These are phyloP conservation scores for Vulpes lagopus DNA, from an alignment of 2,113 vertebrate genomes.

Conservation along the genomic window DNA sequence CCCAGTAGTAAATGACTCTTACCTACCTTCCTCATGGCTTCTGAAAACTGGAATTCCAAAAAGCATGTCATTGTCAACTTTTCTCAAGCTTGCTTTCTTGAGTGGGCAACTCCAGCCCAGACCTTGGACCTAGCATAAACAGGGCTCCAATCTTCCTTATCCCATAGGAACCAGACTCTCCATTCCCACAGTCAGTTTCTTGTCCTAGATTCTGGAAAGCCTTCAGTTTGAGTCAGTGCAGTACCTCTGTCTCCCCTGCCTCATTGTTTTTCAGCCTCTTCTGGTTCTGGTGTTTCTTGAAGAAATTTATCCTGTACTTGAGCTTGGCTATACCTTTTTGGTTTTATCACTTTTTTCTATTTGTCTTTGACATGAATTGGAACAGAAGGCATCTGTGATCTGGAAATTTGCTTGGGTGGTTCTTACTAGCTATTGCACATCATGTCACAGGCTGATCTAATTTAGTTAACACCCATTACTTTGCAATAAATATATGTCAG, in stretches of 20 bases:
- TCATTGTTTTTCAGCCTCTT: neutral
- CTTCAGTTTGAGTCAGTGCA: neutral
- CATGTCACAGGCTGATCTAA: neutral
- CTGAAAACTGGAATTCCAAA: neutral
- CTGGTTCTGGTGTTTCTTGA: neutral
- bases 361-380: neutral
- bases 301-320: neutral
- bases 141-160: neutral
- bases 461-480: neutral
- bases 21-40: neutral
- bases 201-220: neutral
- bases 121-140: neutral
- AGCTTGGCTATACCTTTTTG: neutral
- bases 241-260: neutral
- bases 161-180: neutral
- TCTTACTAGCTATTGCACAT: neutral
- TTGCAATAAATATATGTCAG: neutral
- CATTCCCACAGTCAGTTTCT: neutral
- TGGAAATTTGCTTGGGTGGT: neutral
- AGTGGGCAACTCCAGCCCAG: no score
- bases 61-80: neutral
- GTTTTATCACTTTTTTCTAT: neutral
- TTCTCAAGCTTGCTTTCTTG: neutral
- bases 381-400: neutral
- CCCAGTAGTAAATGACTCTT: neutral